Conservation (phyloP, 2,888 invertebrate species). For the Bombyx huttoni region DNA sequence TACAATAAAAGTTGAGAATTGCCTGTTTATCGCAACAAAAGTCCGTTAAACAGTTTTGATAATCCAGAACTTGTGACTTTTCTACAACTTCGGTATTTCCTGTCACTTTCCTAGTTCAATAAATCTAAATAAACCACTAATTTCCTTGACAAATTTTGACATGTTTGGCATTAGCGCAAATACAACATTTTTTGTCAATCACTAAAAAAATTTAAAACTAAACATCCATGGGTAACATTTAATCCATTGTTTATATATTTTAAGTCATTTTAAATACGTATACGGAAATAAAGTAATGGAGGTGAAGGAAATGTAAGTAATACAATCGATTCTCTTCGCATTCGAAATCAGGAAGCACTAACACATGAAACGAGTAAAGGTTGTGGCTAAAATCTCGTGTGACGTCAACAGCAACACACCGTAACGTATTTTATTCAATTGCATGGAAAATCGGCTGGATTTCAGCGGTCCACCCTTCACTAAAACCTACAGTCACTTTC, state of each 20-base stretch:
- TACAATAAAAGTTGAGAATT: neutral
- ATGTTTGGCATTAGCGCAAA: too few relatives aligned
- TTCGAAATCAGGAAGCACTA: conserved; percentile 3
- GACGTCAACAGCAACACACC: conserved; percentile 54
- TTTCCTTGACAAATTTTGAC: too few relatives aligned
- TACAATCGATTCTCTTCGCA: neutral
- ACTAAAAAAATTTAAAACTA: too few relatives aligned
- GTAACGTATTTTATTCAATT: conserved; percentile 64
- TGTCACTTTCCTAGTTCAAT: neutral
- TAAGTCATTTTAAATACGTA: too few relatives aligned
- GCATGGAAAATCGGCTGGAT: conserved; percentile 62
- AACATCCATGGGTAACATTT: too few relatives aligned
- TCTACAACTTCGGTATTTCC: neutral
- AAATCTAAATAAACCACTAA: neutral
- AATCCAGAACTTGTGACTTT: neutral
- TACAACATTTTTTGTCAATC: too few relatives aligned
- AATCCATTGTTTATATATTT: too few relatives aligned
- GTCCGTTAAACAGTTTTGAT: neutral
- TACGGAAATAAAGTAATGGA: neutral
- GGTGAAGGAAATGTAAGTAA: neutral
- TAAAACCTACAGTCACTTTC: conserved; percentile 21
- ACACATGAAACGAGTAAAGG: conserved; percentile 15
- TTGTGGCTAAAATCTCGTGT: conserved; percentile 39
- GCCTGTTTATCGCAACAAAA: neutral
- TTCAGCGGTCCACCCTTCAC: conserved; percentile 40